These are phyloP conservation scores for Chrysaora quinquecirrha DNA, from an alignment of 30 jellyfish, hydroid and myxozoan species.

Conservation along the genomic window DNA sequence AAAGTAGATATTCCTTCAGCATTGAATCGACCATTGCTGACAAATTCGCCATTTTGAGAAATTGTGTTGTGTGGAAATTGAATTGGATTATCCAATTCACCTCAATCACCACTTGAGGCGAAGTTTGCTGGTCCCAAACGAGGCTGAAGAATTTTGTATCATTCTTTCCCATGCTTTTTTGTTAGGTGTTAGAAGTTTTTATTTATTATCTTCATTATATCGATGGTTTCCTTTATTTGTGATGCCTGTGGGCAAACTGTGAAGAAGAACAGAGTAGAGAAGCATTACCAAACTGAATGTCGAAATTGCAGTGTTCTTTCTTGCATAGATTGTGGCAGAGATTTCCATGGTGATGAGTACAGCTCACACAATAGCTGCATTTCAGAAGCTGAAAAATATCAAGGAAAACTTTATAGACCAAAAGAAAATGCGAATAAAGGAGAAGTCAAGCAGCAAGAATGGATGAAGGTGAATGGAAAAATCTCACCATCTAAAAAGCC, in stretches of 20 bases:
- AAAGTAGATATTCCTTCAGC: slow-evolving; percentile 84
- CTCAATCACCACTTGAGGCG: no score
- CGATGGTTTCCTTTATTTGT: slow-evolving; percentile 94
- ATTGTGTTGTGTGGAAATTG: no score
- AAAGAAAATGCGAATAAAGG: slow-evolving; percentile 94
- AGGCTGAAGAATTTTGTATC: no score
- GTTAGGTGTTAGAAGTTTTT: no score
- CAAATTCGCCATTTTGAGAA: slow-evolving; percentile 95
- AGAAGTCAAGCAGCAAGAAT: slow-evolving; percentile 90
- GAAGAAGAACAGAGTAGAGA: slow-evolving; percentile 95
- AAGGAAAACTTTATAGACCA: slow-evolving; percentile 94
- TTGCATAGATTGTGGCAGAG: slow-evolving; percentile 97
- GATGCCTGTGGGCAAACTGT: slow-evolving; percentile 98
- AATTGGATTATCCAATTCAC: no score
- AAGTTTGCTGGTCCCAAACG: no score
- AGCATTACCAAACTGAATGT: slow-evolving; percentile 91
- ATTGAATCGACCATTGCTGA: slow-evolving; percentile 76
- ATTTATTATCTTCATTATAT: no score
- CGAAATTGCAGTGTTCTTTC: slow-evolving; percentile 90
- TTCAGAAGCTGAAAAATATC: slow-evolving; percentile 97
- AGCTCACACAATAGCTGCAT: slow-evolving; percentile 87
- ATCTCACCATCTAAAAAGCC: neutral
- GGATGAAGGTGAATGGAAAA: slow-evolving; percentile 87
- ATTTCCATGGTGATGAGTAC: slow-evolving; percentile 90
- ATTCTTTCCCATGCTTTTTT: no score